Evolutionary conservation across 2,888 invertebrate species (phyloP).

Genomic region (Clistopyga incitator): DNA sequence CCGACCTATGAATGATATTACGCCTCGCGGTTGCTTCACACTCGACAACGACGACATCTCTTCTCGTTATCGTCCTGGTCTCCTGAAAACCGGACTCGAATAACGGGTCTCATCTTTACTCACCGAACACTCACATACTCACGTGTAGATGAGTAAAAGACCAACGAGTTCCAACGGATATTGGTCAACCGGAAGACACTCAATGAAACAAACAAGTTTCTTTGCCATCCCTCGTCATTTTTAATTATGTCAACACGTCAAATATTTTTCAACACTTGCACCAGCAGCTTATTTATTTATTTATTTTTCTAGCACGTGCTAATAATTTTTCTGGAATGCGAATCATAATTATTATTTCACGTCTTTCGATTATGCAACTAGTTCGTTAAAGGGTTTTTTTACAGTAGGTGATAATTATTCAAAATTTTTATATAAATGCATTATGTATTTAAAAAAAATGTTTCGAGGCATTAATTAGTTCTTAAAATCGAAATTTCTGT

Average conservation of each 20-base stretch:
- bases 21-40: conserved; percentile 73
- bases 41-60: conserved; percentile 68
- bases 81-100: conserved; percentile 71
- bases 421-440: no score
- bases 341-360: no score
- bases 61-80: conserved; percentile 73
- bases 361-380: no score
- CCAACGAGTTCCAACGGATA: conserved; percentile 1
- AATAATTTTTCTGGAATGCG: not conserved
- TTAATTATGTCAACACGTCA: conserved; percentile 26
- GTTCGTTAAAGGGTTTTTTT: no score
- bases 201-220: not conserved
- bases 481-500: not conserved
- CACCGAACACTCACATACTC: conserved; percentile 3
- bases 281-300: not conserved
- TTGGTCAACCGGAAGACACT: conserved; percentile 38
- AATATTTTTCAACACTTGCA: not conserved
- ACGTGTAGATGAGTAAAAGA: not conserved
- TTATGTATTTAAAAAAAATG: no score
- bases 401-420: no score
- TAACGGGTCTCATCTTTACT: conserved; percentile 65
- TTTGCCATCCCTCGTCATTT: not conserved
- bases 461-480: no score
- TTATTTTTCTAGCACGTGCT: not conserved
- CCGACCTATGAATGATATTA: conserved; percentile 74